Evolutionary conservation across 30 jellyfish, hydroid and myxozoan genomes (phyloP), one percentile per base, ranked within the genome.

Genomic region (Cassiopea xamachana): DNA sequence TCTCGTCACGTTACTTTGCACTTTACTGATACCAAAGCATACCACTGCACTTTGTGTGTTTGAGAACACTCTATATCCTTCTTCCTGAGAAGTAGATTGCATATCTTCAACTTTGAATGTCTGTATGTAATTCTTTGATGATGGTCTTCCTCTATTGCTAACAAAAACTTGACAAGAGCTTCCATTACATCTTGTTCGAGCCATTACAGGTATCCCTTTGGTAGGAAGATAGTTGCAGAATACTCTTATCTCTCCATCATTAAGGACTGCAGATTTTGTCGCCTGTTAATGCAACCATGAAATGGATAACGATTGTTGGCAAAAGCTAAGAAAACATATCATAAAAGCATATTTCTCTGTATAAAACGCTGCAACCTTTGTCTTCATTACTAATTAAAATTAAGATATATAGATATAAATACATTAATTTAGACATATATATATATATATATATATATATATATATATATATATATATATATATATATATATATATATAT

Each of bases 111-210:
- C 44, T 17, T 16, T 44, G 55, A 86, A 86, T 2, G 2, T 16
- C 27, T 67, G 19, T 2, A 6, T 15, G 43, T 19, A 14, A 6
- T 67, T 67, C 76, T 67, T 7, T 43, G 81, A 51, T 1, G 83
- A 2, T 5, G 87, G 78, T 8, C 60, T 1, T 12, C 73, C 88
- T 45, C 46, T 78, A 61, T 59, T 27, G 75, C 77, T 70, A 48
- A 75, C 46, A 27, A 58, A 13, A 14, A 86, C 74, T 0, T 18
- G 71, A 61, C 93, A 86, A 6, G 87, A 47, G 75, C 69, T 79
- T 58, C 87, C 87, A 75, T 5, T n/a, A 69, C 93, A 86, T 1
- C 73, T 43, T 10, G 85, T 2, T n/a, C 69, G 59, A 49, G 76
- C 55, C 75, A 86, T 58, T 9, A 86, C 77, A 9, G 87, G 39